phyloP scores from a whole-genome alignment of 2,113 vertebrate genomes.

The Nothobranchius kuhntae region DNA sequence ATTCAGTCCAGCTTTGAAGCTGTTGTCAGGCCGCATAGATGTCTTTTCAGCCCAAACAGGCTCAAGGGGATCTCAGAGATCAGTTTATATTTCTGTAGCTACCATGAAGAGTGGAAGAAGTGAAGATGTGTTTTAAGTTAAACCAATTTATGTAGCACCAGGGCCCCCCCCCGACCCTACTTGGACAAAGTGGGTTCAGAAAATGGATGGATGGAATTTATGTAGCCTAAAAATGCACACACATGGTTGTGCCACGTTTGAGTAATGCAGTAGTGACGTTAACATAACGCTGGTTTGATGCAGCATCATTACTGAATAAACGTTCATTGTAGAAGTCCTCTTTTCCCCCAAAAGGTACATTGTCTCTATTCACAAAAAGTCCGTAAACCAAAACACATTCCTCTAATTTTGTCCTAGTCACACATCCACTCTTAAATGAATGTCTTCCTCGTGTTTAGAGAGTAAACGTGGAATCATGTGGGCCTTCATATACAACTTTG shows the following conservation, averaged over 20 bases:
- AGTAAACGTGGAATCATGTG: constrained; percentile 75
- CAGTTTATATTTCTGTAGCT: constrained; percentile 20
- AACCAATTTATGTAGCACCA: neutral
- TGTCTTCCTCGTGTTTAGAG: constrained; percentile 54
- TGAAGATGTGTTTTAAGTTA: constrained; percentile 58
- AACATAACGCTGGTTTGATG: constrained; percentile 42
- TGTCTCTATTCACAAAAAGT: constrained; percentile 37
- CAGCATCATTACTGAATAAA: constrained; percentile 64
- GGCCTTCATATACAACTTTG: constrained; percentile 71
- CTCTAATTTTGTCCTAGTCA: constrained; percentile 29
- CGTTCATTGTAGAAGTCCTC: constrained; percentile 57
- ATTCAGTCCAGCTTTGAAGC: neutral
- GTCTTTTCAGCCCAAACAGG: neutral
- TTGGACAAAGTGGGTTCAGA: too few species aligned
- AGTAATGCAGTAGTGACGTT: constrained; percentile 34
- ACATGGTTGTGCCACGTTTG: constrained; percentile 6
- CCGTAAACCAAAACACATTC: constrained; percentile 36
- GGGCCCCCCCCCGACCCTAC: too few species aligned
- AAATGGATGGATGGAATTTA: too few species aligned
- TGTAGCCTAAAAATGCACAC: neutral
- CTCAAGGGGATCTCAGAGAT: constrained; percentile 22
- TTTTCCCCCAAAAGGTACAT: constrained; percentile 42
- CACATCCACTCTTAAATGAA: constrained; percentile 24
- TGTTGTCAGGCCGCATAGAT: too few species aligned
- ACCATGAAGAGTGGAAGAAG: too few species aligned